These are phyloP conservation scores for Malurus melanocephalus DNA, from an alignment of 2,113 vertebrate genomes.

Conservation along the genomic window DNA sequence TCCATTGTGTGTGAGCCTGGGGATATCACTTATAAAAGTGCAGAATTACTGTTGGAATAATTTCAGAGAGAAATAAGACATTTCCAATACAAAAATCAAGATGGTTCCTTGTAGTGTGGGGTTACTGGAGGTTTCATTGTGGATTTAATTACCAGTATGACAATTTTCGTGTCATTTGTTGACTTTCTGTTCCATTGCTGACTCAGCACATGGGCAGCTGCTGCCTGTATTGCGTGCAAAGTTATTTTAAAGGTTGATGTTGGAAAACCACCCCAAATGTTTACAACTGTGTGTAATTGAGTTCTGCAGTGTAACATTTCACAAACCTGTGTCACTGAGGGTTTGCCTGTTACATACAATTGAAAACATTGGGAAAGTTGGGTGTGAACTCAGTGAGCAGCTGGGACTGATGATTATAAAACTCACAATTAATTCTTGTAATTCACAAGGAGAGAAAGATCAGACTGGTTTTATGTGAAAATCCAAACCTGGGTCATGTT, in stretches of 20 bases:
- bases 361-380: neutral
- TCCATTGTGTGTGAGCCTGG: fast-evolving
- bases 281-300: neutral
- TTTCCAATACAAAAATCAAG: neutral
- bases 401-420: neutral
- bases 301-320: fast-evolving
- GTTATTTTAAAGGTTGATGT: neutral
- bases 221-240: neutral
- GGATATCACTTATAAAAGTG: neutral
- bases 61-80: neutral
- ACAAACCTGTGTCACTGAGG: neutral
- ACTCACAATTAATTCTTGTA: neutral
- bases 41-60: neutral
- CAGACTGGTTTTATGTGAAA: neutral
- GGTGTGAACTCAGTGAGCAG: neutral
- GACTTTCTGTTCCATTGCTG: neutral
- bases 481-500: fast-evolving
- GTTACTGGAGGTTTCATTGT: neutral
- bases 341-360: neutral
- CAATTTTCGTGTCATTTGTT: neutral
- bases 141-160: neutral
- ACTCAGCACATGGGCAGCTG: neutral
- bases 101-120: neutral
- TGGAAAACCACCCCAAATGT: neutral
- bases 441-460: fast-evolving